phyloP scores from a whole-genome alignment of 2,888 invertebrate species.

The Neocrepidodera transversa region DNA sequence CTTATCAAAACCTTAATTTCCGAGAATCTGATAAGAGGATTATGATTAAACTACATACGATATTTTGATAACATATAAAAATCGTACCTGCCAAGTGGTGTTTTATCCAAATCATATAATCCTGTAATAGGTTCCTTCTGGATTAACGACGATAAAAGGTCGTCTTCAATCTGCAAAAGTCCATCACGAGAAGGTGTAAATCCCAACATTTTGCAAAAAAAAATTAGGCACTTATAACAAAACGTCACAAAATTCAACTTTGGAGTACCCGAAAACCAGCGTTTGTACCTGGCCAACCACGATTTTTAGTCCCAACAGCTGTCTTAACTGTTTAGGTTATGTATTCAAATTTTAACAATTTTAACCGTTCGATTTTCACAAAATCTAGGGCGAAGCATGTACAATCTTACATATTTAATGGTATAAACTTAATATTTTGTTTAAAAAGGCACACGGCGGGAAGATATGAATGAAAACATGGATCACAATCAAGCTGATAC shows the following conservation, averaged over 20 bases:
- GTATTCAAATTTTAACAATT: constrained; percentile 41
- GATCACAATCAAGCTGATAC: constrained; percentile 56
- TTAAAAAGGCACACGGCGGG: constrained; percentile 38
- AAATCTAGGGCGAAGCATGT: constrained; percentile 30
- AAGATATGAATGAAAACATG: constrained; percentile 43
- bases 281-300: constrained; percentile 40
- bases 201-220: constrained; percentile 61
- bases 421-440: constrained; percentile 36
- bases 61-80: constrained; percentile 1
- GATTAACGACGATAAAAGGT: constrained; percentile 71
- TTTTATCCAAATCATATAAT: constrained; percentile 81
- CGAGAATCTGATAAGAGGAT: too few relatives aligned
- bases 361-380: constrained; percentile 21
- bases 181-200: constrained; percentile 73
- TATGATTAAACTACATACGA: not conserved
- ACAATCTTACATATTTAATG: constrained; percentile 40
- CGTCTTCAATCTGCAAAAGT: constrained; percentile 74
- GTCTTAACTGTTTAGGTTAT: constrained; percentile 42
- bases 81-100: constrained; percentile 82
- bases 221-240: constrained; percentile 29
- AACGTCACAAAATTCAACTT: constrained; percentile 35
- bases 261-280: constrained; percentile 30
- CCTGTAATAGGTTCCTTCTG: constrained; percentile 77
- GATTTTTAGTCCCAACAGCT: constrained; percentile 40
- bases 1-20: constrained; percentile 12